phyloP scores from a whole-genome alignment of 2,113 vertebrate genomes.

The Ardeotis arabs region DNA sequence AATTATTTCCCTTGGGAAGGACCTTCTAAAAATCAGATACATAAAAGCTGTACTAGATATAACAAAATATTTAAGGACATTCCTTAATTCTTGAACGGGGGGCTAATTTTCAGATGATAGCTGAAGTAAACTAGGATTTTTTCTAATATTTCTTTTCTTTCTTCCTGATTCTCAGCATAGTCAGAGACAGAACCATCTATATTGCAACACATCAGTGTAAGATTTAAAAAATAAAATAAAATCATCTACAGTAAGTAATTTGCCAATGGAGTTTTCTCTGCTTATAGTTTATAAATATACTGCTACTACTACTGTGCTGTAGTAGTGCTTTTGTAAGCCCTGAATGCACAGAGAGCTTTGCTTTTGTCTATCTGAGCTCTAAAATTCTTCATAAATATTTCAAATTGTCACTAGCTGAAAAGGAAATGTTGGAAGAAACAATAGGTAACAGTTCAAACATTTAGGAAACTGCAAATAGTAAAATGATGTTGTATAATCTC shows the following conservation, averaged over 20 bases:
- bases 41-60: neutral
- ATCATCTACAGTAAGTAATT: neutral
- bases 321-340: neutral
- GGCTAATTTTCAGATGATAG: neutral
- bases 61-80: neutral
- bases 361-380: neutral
- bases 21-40: neutral
- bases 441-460: neutral
- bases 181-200: neutral
- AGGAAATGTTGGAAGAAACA: neutral
- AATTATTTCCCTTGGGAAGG: neutral
- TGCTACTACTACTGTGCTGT: neutral
- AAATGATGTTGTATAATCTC: neutral
- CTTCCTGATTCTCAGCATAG: neutral
- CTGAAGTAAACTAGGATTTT: neutral
- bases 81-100: neutral
- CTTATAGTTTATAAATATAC: neutral
- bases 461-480: neutral
- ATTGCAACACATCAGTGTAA: neutral
- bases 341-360: neutral
- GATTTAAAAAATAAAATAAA: neutral
- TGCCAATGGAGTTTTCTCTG: neutral
- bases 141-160: neutral
- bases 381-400: neutral
- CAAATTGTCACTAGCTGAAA: neutral